These are phyloP conservation scores for Xanthorhoe spadicearia DNA, from an alignment of 2,888 invertebrate genomes.

Conservation along the genomic window DNA sequence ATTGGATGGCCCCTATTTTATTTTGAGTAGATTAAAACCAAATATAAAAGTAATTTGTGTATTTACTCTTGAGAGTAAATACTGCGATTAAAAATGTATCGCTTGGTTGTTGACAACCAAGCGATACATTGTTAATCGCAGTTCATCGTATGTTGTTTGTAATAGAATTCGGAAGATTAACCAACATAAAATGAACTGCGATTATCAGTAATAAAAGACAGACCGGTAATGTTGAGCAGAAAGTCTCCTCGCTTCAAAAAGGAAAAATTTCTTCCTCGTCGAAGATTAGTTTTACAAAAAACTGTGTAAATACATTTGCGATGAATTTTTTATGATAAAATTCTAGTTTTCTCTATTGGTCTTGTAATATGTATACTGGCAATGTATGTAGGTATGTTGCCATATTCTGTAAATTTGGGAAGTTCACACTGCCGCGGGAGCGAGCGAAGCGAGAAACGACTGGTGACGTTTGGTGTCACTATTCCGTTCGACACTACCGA, in stretches of 20 bases:
- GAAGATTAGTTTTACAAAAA: constrained; percentile 15
- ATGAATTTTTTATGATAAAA: constrained; percentile 21
- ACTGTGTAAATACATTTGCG: constrained; percentile 8
- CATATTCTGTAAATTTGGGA: constrained; percentile 23
- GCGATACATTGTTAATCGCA: not conserved
- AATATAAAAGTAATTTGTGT: too few relatives aligned
- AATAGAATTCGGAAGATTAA: too few relatives aligned
- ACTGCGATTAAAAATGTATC: too few relatives aligned
- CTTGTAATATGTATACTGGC: constrained; percentile 26
- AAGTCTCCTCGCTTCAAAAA: not conserved
- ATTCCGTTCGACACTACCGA: too few relatives aligned
- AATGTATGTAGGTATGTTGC: constrained; percentile 38
- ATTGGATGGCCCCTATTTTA: too few relatives aligned
- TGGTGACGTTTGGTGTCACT: too few relatives aligned
- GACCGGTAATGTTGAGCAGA: not conserved
- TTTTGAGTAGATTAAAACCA: too few relatives aligned
- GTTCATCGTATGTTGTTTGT: too few relatives aligned
- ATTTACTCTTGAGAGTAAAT: too few relatives aligned
- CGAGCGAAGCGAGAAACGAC: not conserved
- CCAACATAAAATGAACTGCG: too few relatives aligned
- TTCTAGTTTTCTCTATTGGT: constrained; percentile 5
- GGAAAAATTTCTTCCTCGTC: not conserved
- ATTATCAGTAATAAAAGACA: not conserved
- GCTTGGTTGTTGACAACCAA: too few relatives aligned
- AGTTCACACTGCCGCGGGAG: not conserved